A percentile compares a stretch with the other conserved stretches of the same genome.
Conservation (phyloP, 2,113 vertebrate genomes). For the Lophotis ruficrista region DNA sequence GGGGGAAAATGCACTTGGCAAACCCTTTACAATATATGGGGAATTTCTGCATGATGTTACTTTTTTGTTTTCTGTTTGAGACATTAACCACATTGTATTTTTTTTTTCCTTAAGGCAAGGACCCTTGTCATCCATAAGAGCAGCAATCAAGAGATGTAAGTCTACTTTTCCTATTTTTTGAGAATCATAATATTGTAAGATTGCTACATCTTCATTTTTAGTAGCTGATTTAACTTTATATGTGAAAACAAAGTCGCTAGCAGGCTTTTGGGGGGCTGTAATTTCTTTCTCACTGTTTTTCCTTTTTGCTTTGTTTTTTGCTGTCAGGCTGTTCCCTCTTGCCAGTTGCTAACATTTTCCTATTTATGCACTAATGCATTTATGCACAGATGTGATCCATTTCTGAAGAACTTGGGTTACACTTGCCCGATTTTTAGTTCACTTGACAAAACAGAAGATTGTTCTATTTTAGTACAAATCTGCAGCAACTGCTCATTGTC, state of each 20-base stretch:
- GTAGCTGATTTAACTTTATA: neutral
- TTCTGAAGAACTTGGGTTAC: neutral
- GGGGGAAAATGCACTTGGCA: neutral
- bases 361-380: neutral
- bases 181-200: neutral
- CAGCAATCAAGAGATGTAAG: slow-evolving; percentile 93
- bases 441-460: neutral
- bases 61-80: neutral
- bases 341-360: slow-evolving; percentile 4
- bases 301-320: neutral
- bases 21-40: neutral
- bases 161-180: slow-evolving; percentile 65
- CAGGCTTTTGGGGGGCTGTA: neutral
- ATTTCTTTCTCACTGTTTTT: neutral
- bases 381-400: neutral
- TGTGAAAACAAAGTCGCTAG: neutral
- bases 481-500: neutral
- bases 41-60: neutral
- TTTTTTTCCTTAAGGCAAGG: slow-evolving; percentile 82
- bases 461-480: neutral
- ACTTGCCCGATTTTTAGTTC: neutral
- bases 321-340: neutral
- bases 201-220: neutral
- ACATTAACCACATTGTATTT: slow-evolving; percentile 11
- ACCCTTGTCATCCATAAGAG: slow-evolving; percentile 89